These are phyloP conservation scores for Bryconaethiops microstoma DNA, from an alignment of 2,797 vertebrate species.

Conservation along the genomic window DNA sequence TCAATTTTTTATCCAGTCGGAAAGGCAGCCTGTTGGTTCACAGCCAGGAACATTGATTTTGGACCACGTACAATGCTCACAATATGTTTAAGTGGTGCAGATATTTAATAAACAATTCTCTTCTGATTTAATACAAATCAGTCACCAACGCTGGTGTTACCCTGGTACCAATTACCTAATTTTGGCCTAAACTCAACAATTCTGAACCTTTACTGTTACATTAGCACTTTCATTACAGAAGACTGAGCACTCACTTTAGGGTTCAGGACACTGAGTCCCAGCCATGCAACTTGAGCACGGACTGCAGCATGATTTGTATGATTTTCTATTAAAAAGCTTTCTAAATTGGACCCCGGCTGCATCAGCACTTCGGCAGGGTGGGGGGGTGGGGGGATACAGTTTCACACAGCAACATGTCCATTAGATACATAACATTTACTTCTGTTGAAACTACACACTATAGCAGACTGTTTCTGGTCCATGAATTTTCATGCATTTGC, in stretches of 20 bases:
- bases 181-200: background rate
- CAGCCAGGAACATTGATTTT: no score
- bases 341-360: conserved; percentile 16
- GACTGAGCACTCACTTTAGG: background rate
- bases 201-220: background rate
- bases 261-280: background rate
- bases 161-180: background rate
- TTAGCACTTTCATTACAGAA: background rate
- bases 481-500: no score
- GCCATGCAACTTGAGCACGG: conserved; percentile 23
- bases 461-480: no score
- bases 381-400: background rate
- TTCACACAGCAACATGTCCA: background rate
- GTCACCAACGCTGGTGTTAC: no score
- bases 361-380: conserved; percentile 10
- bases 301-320: background rate
- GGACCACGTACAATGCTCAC: no score
- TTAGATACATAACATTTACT: no score
- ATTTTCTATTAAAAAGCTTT: conserved; percentile 46
- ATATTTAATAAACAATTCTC: no score
- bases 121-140: no score
- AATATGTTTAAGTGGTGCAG: no score
- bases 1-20: no score
- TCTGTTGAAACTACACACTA: no score
- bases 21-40: no score